These are phyloP conservation scores for Pollicipes pollicipes DNA, from an alignment of 1,140 invertebrate genomes.

Conservation along the genomic window DNA sequence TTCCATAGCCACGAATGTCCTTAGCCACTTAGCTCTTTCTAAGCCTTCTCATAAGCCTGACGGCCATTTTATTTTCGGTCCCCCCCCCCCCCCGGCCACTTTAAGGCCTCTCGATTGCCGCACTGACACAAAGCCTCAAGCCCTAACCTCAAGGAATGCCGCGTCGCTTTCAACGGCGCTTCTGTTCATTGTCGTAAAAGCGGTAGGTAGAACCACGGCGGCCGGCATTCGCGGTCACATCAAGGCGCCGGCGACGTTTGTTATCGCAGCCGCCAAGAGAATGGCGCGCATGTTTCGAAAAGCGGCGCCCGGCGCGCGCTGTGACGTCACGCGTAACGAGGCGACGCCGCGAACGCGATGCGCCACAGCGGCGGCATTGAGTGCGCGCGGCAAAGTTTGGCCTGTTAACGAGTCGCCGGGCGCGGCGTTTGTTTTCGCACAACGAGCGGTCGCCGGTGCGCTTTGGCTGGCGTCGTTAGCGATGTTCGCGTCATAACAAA, in stretches of 20 bases:
- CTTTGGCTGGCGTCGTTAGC: not conserved
- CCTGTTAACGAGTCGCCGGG: not conserved
- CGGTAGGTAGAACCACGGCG: too few relatives aligned
- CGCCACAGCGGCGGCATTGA: not conserved
- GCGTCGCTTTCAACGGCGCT: too few relatives aligned
- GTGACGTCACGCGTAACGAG: not conserved
- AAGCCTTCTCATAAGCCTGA: too few relatives aligned
- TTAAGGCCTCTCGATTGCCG: too few relatives aligned
- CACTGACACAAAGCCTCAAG: too few relatives aligned
- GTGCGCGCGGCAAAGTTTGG: not conserved
- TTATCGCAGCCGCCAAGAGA: not conserved
- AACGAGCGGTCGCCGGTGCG: not conserved
- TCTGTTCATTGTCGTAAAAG: too few relatives aligned
- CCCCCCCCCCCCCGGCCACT: too few relatives aligned
- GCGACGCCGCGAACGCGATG: not conserved
- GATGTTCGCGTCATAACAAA: not conserved
- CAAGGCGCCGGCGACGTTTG: not conserved
- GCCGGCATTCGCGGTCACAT: not conserved
- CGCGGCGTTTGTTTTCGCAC: not conserved
- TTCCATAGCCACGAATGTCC: too few relatives aligned
- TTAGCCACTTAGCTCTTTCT: too few relatives aligned
- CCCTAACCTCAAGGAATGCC: too few relatives aligned
- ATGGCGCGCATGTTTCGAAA: not conserved
- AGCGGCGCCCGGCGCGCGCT: not conserved
- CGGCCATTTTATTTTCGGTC: too few relatives aligned